Evolutionary conservation across 2,888 invertebrate species (phyloP).

Genomic region (Lamproptera curius): DNA sequence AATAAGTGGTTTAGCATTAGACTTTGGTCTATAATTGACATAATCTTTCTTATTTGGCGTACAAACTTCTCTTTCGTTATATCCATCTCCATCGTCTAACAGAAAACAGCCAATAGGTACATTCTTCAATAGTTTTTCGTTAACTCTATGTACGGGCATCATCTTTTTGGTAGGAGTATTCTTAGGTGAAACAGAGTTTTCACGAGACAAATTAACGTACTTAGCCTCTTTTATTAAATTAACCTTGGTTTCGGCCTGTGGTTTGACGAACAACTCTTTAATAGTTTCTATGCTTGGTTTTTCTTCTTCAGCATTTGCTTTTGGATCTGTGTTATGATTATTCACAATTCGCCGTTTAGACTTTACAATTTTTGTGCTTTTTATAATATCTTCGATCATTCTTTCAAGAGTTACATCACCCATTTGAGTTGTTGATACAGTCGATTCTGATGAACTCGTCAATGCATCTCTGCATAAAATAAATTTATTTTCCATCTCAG

Average conservation of each 20-base stretch:
- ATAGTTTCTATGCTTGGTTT: constrained; percentile 48
- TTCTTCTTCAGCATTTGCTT: constrained; percentile 43
- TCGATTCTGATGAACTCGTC: constrained; percentile 57
- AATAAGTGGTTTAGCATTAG: constrained; percentile 37
- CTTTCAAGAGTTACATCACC: constrained; percentile 75
- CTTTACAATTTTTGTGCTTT: constrained; percentile 74
- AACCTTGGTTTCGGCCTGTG: constrained; percentile 59
- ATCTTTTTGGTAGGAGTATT: constrained; percentile 54
- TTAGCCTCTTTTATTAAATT: constrained; percentile 67
- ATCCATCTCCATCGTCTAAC: constrained; percentile 67
- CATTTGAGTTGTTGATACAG: constrained; percentile 73
- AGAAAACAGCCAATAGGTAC: constrained; percentile 69
- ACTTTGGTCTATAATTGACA: too few species aligned
- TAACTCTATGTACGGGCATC: constrained; percentile 51
- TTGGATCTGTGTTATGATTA: constrained; percentile 34
- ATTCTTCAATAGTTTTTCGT: constrained; percentile 59
- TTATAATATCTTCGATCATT: constrained; percentile 81
- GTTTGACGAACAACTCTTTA: constrained; percentile 64
- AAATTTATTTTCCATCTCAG: constrained; percentile 74
- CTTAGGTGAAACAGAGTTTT: constrained; percentile 67
- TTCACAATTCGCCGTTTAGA: constrained; percentile 57
- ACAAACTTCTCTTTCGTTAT: constrained; percentile 71
- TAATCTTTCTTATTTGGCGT: too few species aligned
- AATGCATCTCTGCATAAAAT: constrained; percentile 58
- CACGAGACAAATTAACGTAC: constrained; percentile 63